phyloP scores from a whole-genome alignment of 2,113 vertebrate species.

The Cyanistes caeruleus region DNA sequence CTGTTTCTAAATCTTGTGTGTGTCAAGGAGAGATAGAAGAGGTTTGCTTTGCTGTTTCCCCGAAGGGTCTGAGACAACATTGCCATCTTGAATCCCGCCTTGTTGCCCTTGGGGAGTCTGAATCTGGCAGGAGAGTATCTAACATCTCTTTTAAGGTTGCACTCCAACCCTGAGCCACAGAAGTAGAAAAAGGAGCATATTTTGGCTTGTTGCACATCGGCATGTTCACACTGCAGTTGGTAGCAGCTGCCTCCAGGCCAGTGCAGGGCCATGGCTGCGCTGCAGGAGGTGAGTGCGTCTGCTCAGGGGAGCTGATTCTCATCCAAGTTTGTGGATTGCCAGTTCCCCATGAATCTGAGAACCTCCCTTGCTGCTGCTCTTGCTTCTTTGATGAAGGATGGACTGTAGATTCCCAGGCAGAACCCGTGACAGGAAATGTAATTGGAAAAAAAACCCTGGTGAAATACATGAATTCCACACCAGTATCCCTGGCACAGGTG shows the following conservation, averaged over 20 bases:
- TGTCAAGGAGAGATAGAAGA: not conserved
- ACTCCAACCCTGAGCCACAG: not conserved
- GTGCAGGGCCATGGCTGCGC: fast-evolving
- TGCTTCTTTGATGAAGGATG: not conserved
- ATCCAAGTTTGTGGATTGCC: not conserved
- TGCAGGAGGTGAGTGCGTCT: fast-evolving
- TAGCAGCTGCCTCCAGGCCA: not conserved
- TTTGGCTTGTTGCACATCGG: fast-evolving
- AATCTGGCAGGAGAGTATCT: not conserved
- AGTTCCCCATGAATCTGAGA: not conserved
- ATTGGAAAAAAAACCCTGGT: not conserved
- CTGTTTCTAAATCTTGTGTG: not conserved
- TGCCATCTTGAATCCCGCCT: not conserved
- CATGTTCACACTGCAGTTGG: fast-evolving
- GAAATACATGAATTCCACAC: not conserved
- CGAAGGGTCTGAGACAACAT: not conserved
- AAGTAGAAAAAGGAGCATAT: not conserved
- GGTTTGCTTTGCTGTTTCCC: not conserved
- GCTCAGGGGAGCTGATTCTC: not conserved
- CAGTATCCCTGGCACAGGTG: not conserved
- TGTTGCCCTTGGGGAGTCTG: not conserved
- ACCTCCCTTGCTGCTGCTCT: not conserved
- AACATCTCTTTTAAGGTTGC: not conserved
- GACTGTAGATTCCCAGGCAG: not conserved
- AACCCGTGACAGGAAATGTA: not conserved